phyloP scores from a whole-genome alignment of 2,113 vertebrate genomes.

The Orycteropus afer region DNA sequence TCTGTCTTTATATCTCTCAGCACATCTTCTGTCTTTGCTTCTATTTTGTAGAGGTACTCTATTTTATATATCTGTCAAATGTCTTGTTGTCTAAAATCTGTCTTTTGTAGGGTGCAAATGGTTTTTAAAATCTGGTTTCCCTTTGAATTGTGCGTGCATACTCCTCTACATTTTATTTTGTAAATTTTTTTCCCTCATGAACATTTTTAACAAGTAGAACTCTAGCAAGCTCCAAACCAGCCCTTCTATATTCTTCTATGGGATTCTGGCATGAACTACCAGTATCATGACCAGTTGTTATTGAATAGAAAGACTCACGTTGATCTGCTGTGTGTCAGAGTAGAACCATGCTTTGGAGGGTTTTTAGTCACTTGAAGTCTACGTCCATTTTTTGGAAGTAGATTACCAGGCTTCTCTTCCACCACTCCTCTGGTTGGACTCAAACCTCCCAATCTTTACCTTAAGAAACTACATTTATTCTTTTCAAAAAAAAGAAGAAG shows the following conservation, averaged over 20 bases:
- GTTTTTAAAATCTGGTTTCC: background rate
- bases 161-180: background rate
- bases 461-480: too few relatives aligned
- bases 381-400: background rate
- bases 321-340: background rate
- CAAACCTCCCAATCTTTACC: background rate
- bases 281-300: background rate
- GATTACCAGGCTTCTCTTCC: background rate
- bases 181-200: background rate
- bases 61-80: background rate
- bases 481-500: too few relatives aligned
- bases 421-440: too few relatives aligned
- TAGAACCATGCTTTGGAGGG: background rate
- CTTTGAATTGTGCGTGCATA: background rate
- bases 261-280: background rate
- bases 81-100: slow-evolving; percentile 31
- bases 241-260: background rate
- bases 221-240: background rate
- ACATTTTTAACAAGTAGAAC: background rate
- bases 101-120: slow-evolving; percentile 11
- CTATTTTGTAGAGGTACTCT: background rate
- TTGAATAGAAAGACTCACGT: background rate
- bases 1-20: background rate
- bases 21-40: background rate
- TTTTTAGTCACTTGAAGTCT: background rate